Evolutionary conservation across 2,888 invertebrate genomes (phyloP), one percentile per base, ranked within the genome.

Genomic region (Cantharis nigra): DNA sequence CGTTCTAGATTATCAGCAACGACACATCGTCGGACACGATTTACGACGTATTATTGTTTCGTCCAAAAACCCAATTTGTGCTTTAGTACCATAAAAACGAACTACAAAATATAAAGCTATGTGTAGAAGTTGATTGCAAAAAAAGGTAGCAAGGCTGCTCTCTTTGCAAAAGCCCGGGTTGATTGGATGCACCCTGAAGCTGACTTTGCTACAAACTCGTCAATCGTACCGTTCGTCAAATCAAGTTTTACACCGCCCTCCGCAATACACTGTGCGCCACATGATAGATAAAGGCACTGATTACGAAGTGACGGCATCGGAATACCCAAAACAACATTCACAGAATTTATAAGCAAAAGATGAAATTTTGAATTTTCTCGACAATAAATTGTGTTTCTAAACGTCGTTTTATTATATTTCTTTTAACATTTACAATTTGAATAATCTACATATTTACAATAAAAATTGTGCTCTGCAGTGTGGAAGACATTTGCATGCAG

Each of bases 181-280:
- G 83, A 83, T 83, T 83, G 83, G 83, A 82, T 83, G 83, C 83
- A 83, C 81, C 82, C 80, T 77, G 81, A 76, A 80, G 83, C 80
- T 82, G 83, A 83, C 82, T 83, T 82, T 82, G 81, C 82, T 81
- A 78, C 78, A 76, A 83, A 82, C 80, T 81, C 78, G 78, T 81
- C 81, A 78, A 77, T 79, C 76, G 76, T 77, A 78, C 75, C 79
- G 77, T 77, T 77, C 80, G 79, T 81, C 79, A 81, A 81, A 82
- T 81, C 81, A 80, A 81, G 81, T 81, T 81, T 82, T 76, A 76
- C 72, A 76, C 74, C 76, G 69, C 70, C 69, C 69, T 72, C 71
- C 75, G 72, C 76, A 76, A 69, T 71, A 71, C 69, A 76, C 67
- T 76, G 67, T 70, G 75, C 76, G 69, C 70, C 74, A 69, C 76